phyloP scores from a whole-genome alignment of 2,888 invertebrate species.

The Heliconius erato region DNA sequence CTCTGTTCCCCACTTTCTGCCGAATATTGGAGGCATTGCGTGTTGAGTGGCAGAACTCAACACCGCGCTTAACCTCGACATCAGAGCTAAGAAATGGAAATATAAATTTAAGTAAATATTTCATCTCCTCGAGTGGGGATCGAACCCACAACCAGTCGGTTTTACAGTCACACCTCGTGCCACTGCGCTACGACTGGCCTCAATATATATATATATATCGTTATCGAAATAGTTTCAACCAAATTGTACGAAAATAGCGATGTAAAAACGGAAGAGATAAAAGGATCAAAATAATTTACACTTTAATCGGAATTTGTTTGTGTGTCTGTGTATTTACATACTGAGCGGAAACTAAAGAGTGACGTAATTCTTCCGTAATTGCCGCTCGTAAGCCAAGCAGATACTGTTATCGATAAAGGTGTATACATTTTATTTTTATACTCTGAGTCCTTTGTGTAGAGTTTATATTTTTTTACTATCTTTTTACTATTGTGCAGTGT shows the following conservation, averaged over 20 bases:
- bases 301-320: constrained; percentile 58
- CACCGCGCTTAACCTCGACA: too few species aligned
- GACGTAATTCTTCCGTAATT: constrained; percentile 50
- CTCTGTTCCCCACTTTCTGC: too few species aligned
- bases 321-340: constrained; percentile 62
- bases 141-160: too few species aligned
- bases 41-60: too few species aligned
- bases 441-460: not conserved
- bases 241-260: constrained; percentile 29
- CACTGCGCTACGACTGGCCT: too few species aligned
- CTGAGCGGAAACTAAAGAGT: constrained; percentile 55
- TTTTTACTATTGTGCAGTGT: constrained; percentile 10
- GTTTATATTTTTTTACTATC: not conserved
- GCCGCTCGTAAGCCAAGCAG: constrained; percentile 39
- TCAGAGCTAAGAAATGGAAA: too few species aligned
- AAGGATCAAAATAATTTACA: constrained; percentile 45
- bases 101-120: too few species aligned
- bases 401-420: constrained; percentile 35
- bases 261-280: constrained; percentile 41
- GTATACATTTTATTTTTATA: not conserved
- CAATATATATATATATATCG: not conserved
- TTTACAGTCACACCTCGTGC: too few species aligned
- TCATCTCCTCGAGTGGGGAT: too few species aligned
- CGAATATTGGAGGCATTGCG: too few species aligned
- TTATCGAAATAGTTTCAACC: constrained; percentile 37